Base-by-base conservation (phyloP, 2,113 vertebrate genomes). In the Centrocercus urophasianus region DNA sequence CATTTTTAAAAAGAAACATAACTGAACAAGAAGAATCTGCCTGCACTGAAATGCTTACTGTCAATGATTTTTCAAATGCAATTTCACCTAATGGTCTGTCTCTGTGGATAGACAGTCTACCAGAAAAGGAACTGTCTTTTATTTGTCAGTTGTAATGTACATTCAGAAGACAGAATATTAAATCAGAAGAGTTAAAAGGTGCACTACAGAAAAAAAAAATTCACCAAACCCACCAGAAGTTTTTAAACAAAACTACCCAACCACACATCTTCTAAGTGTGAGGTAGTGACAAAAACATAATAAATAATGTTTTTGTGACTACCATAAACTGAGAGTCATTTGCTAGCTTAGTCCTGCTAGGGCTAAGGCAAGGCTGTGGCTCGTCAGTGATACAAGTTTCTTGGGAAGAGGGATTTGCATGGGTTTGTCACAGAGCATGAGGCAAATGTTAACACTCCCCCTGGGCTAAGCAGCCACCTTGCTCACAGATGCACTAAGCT, bases 301-400 rank as follows among this genome's bases (percentile, higher is more conserved):
- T 15, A 64, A 56, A 8, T 10, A n/a, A 64, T 4, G 17, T 11
- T 81, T 87, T 34, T 78, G 59, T 2, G 1, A 72, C 4, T 40
- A 8, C 27, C 8, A 27, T 69, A 30, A 32, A 1, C 8, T n/a
- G 57, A 47, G 32, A 60, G 45, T 4, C 2, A 25, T 72, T 78
- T 64, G 28, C 16, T 61, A 71, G 24, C 20, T 89, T 48, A 43
- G 8, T 8, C 69, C 67, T 21, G 6, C 14, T 13, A 57, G 0
- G 2, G 4, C 9, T 40, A 79, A 80, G 0, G 0, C 22, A 61
- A 66, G 59, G 30, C 59, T 69, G 64, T 8, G 11, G 12, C 54
- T 43, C 16, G 75, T 47, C 10, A 32, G 34, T 1, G 8, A 69
- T 47, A 75, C 8, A 5, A 8, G 19, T 43, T 86, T 67, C 60